Percentiles rank a stretch among this genome's conserved stretches.
Evolutionary conservation across 2,113 vertebrate genomes (phyloP).

Genomic region (Corythoichthys haematopterus): DNA sequence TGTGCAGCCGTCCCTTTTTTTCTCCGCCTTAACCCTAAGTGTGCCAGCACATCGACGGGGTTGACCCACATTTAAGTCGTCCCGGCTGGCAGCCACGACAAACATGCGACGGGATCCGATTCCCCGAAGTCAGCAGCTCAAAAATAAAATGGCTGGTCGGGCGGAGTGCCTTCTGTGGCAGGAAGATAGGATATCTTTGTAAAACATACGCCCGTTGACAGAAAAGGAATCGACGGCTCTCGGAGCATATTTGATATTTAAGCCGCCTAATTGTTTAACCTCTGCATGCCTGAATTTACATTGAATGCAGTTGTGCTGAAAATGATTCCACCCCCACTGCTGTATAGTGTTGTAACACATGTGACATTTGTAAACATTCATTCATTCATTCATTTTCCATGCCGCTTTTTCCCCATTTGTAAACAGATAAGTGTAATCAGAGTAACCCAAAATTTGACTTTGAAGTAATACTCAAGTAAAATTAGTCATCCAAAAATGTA

Average conservation of each 20-base stretch:
- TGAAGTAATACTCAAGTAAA: too few species aligned
- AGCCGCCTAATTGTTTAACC: neutral
- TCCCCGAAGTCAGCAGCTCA: constrained; percentile 69
- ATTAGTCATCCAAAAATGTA: too few species aligned
- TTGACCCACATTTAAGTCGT: constrained; percentile 42
- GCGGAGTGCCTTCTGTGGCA: constrained; percentile 20
- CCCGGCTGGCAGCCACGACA: constrained; percentile 7
- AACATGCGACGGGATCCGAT: constrained; percentile 55
- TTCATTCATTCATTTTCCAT: too few species aligned
- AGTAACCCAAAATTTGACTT: too few species aligned
- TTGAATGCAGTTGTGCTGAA: too few species aligned
- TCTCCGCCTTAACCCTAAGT: neutral
- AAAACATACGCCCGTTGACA: constrained; percentile 36
- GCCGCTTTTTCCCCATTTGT: too few species aligned
- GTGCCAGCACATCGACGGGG: constrained; percentile 4
- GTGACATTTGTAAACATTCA: too few species aligned
- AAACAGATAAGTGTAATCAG: too few species aligned
- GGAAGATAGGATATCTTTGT: constrained; percentile 53
- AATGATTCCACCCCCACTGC: too few species aligned
- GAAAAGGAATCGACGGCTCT: neutral
- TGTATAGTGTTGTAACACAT: too few species aligned
- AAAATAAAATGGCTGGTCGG: constrained; percentile 58
- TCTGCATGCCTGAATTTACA: too few species aligned
- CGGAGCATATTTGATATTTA: neutral
- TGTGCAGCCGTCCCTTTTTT: too few species aligned